phyloP scores from a whole-genome alignment of 2,113 vertebrate species.

The Chinchilla lanigera region DNA sequence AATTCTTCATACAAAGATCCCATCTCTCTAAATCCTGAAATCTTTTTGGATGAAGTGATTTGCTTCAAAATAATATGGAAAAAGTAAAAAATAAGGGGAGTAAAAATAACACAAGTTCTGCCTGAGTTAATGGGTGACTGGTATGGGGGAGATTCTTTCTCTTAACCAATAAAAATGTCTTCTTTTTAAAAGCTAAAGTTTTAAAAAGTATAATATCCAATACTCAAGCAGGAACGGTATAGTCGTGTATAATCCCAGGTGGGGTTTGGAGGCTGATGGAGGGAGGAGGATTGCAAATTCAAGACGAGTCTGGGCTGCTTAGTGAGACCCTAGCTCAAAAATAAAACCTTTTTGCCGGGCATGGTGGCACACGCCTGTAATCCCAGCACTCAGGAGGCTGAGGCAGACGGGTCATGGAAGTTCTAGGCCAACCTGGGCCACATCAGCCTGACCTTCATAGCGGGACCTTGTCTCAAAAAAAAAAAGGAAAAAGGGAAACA shows the following conservation, averaged over 20 bases:
- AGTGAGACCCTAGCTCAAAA: neutral
- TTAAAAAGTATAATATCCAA: neutral
- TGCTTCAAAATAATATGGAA: neutral
- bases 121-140: neutral
- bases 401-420: neutral
- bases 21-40: neutral
- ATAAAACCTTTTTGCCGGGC: neutral
- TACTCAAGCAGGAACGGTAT: neutral
- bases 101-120: neutral
- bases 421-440: neutral
- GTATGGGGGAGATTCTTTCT: neutral
- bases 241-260: neutral
- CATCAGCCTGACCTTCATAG: neutral
- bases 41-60: neutral
- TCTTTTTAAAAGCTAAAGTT: neutral
- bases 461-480: neutral
- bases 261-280: neutral
- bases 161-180: neutral
- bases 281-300: neutral
- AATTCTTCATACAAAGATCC: neutral
- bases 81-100: neutral
- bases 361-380: neutral
- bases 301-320: neutral
- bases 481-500: neutral
- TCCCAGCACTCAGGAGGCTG: neutral